Conservation (phyloP, 2,797 vertebrate genomes). For the Apogon hyalosoma region DNA sequence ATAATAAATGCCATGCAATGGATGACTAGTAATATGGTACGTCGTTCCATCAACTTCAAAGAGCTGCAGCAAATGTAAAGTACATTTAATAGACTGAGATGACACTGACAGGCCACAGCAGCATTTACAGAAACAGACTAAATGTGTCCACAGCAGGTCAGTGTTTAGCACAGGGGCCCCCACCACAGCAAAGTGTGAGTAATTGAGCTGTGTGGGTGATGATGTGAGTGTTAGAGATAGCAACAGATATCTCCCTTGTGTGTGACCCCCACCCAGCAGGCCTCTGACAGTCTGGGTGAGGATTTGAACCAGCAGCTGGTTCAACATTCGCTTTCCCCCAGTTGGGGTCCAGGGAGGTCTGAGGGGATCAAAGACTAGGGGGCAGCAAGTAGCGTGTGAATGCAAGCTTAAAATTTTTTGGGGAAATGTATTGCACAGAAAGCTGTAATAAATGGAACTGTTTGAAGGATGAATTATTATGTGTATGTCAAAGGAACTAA, state of each 20-base stretch:
- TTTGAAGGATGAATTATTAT: not conserved
- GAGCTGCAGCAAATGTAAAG: not conserved
- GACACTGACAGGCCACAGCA: conserved; percentile 4
- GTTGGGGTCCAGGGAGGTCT: conserved; percentile 41
- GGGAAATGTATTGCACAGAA: not conserved
- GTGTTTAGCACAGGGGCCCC: conserved; percentile 19
- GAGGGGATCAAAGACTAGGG: conserved; percentile 47
- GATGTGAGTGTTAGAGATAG: conserved; percentile 53
- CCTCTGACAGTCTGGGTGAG: conserved; percentile 47
- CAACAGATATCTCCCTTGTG: conserved; percentile 44
- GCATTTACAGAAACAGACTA: conserved; percentile 8
- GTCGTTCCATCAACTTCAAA: conserved; percentile 37
- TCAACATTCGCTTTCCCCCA: conserved; percentile 49
- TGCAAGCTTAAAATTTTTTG: conserved; percentile 13
- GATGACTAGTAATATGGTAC: conserved; percentile 9
- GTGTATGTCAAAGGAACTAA: not conserved
- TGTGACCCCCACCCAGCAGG: conserved; percentile 62
- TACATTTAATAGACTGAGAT: conserved; percentile 11
- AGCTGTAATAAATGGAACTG: conserved; percentile 12
- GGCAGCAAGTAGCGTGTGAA: conserved; percentile 50
- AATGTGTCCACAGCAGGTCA: conserved; percentile 15
- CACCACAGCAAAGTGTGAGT: conserved; percentile 36
- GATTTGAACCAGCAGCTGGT: conserved; percentile 69
- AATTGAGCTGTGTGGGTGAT: conserved; percentile 55
- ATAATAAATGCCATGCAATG: conserved; percentile 19